Evolutionary conservation across 2,888 invertebrate species (phyloP), one percentile per base, ranked within the genome.

Genomic region (Andrena haemorrhoa): DNA sequence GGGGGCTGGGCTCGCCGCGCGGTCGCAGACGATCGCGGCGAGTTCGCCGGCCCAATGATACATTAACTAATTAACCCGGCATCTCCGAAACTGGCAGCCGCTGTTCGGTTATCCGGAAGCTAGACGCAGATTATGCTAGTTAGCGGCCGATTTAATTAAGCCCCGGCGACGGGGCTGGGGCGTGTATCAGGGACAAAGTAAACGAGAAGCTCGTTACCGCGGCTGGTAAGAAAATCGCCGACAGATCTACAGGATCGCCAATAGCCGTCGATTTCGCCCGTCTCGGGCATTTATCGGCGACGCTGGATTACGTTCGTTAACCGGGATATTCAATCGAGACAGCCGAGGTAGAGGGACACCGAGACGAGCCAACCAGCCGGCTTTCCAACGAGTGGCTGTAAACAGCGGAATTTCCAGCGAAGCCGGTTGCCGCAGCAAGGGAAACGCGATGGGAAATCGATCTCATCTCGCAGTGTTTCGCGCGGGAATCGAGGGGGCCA

Each of bases 11-110:
- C 31, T 56, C 33, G 23, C 33, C 33, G 26, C 10, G 68, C 71
- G 70, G 73, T 76, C 47, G 75, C 82, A 79, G 77, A 84, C 74
- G 73, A 69, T 78, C 72, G 82, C 78, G 72, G 75, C 83, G 70
- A 79, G 74, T 83, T 83, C 82, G 81, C 85, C 84, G 85, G 83
- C 58, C 26, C 88, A 90, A 84, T 87, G 86, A 81, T 88, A 89
- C 90, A 89, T 90, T 89, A 89, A 87, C 89, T 89, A 90, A 90
- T 90, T 89, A 90, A 82, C 84, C 75, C 70, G 80, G 81, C 83
- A 82, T 87, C 83, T 82, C 79, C 47, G 69, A 84, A 89, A 86
- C 88, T 79, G 82, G 77, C 81, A 75, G 74, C 66, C 70, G 68
- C 56, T 75, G 75, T 81, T 75, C 80, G 66, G 70, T 75, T 80